A percentile compares a stretch with the other conserved stretches of the same genome.
Evolutionary conservation across 2,888 invertebrate genomes (phyloP).

Genomic region (Deroplatys truncata): DNA sequence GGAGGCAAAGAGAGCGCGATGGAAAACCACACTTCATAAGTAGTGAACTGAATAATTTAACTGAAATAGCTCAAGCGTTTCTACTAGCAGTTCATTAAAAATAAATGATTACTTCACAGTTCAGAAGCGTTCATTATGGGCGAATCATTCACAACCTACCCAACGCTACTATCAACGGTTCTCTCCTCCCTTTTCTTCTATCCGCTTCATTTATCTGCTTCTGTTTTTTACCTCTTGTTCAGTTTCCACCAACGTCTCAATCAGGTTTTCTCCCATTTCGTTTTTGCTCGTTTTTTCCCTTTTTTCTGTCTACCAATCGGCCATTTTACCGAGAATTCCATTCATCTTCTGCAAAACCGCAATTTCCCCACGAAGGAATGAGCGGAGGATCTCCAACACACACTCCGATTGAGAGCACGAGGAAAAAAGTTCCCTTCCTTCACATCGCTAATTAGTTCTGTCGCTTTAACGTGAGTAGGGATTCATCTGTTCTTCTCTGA

Average conservation of each 20-base stretch:
- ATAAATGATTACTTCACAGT: too few species aligned
- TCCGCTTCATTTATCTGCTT: background rate
- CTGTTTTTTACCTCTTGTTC: background rate
- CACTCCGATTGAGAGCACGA: slow-evolving; percentile 6
- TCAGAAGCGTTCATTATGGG: too few species aligned
- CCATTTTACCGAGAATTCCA: background rate
- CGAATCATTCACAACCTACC: too few species aligned
- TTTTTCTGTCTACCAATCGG: slow-evolving; percentile 9
- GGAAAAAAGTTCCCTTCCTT: background rate
- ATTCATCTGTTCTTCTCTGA: background rate
- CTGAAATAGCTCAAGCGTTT: too few species aligned
- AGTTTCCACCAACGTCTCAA: background rate
- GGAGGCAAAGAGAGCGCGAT: too few species aligned
- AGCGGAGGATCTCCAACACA: slow-evolving; percentile 6
- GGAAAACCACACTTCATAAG: too few species aligned
- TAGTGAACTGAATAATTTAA: too few species aligned
- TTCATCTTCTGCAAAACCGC: slow-evolving; percentile 8
- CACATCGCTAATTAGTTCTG: slow-evolving; percentile 9
- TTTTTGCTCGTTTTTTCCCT: background rate
- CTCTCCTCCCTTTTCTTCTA: background rate
- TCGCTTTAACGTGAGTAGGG: slow-evolving; percentile 3
- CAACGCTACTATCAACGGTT: background rate
- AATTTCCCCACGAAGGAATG: slow-evolving; percentile 6
- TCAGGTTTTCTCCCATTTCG: background rate
- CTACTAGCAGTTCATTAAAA: too few species aligned